Percentiles rank a stretch among this genome's conserved stretches.
Evolutionary conservation across 2,113 vertebrate genomes (phyloP).

Genomic region (Pachyramphus minor): DNA sequence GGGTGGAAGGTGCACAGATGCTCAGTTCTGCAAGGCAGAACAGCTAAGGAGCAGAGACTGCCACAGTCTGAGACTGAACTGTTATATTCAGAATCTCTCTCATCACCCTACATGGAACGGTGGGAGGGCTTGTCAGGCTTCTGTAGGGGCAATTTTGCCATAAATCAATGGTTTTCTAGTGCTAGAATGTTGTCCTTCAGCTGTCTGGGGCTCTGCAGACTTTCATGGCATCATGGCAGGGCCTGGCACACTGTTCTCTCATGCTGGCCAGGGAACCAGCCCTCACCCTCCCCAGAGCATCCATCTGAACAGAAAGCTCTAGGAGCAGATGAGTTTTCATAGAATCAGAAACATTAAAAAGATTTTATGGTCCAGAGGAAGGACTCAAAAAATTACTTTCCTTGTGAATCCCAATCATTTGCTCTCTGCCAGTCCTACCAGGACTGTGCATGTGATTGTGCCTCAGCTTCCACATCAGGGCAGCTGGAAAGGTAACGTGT

Average conservation of each 20-base stretch:
- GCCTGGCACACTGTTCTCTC: neutral
- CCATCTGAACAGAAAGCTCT: neutral
- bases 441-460: rapidly evolving
- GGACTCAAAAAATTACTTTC: neutral
- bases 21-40: neutral
- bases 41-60: neutral
- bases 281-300: neutral
- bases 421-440: neutral
- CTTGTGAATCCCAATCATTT: neutral
- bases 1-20: neutral
- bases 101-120: no score
- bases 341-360: neutral
- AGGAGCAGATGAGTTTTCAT: neutral
- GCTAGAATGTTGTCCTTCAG: neutral
- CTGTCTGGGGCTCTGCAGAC: neutral
- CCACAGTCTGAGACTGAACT: neutral
- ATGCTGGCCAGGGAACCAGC: rapidly evolving
- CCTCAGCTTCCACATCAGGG: neutral
- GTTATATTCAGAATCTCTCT: neutral
- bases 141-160: neutral
- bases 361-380: neutral
- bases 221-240: neutral
- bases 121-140: neutral
- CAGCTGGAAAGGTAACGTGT: neutral
- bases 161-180: rapidly evolving